phyloP scores from a whole-genome alignment of 2,797 vertebrate species.

The Anableps anableps region DNA sequence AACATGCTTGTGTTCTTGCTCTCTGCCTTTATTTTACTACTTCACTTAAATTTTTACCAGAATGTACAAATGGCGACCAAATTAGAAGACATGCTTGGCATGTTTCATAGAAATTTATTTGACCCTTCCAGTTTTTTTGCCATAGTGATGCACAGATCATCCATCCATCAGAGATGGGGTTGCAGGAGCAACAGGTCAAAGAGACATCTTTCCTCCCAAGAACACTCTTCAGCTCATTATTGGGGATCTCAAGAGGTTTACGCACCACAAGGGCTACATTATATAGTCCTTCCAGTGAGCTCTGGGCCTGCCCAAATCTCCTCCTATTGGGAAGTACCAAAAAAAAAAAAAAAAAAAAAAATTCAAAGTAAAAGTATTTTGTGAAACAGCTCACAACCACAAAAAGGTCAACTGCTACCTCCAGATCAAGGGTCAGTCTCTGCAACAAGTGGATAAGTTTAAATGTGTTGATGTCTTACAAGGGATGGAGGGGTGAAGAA shows the following conservation, averaged over 20 bases:
- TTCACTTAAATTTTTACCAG: neutral
- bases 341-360: too few relatives aligned
- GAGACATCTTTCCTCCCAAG: neutral
- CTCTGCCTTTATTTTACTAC: neutral
- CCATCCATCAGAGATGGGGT: neutral
- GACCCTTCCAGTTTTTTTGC: neutral
- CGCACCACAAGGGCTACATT: neutral
- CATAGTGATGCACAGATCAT: neutral
- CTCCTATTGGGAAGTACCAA: neutral
- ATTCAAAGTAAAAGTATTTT: neutral
- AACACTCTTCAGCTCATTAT: neutral
- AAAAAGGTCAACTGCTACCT: neutral
- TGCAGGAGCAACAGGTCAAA: neutral
- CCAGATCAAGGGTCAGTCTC: neutral
- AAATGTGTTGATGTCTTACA: neutral
- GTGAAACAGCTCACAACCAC: neutral
- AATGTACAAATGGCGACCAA: neutral
- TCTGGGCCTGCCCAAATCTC: neutral
- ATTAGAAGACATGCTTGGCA: neutral
- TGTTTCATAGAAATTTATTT: neutral
- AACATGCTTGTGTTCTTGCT: constrained; percentile 30
- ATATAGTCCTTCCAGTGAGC: neutral
- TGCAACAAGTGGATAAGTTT: neutral
- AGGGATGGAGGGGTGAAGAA: neutral
- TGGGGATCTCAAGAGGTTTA: neutral